phyloP scores from a whole-genome alignment of 2,113 vertebrate species.

The Meles meles region DNA sequence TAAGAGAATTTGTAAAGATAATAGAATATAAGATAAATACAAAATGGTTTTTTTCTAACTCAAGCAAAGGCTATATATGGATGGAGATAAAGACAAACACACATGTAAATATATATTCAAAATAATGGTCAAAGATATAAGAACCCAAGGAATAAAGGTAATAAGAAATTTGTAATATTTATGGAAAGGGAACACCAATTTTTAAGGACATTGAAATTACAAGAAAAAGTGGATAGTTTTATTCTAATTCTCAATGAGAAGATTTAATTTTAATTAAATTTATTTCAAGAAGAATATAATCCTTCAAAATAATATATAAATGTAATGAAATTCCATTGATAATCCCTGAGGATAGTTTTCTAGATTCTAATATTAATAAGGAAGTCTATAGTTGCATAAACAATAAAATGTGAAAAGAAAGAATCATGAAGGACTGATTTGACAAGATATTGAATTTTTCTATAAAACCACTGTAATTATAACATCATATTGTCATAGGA shows the following conservation, averaged over 20 bases:
- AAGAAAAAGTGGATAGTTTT: not conserved
- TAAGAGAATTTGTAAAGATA: not conserved
- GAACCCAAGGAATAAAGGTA: not conserved
- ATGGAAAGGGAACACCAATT: not conserved
- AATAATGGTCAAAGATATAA: not conserved
- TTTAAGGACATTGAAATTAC: not conserved
- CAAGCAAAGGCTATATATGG: not conserved
- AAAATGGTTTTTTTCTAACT: not conserved
- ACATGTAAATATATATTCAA: not conserved
- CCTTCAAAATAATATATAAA: not conserved
- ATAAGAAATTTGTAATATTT: not conserved
- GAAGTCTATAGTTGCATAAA: not conserved
- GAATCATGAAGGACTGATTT: not conserved
- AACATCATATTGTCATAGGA: not conserved
- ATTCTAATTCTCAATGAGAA: not conserved
- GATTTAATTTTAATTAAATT: not conserved
- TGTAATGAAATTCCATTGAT: not conserved
- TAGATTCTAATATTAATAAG: not conserved
- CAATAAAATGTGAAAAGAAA: not conserved
- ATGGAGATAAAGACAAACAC: not conserved
- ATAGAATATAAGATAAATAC: not conserved
- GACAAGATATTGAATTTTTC: not conserved
- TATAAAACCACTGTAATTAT: not conserved
- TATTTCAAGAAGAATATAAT: not conserved
- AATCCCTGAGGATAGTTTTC: not conserved